Evolutionary conservation across 2,888 invertebrate species (phyloP), one percentile per base, ranked within the genome.

Genomic region (Raillietiella orientalis): DNA sequence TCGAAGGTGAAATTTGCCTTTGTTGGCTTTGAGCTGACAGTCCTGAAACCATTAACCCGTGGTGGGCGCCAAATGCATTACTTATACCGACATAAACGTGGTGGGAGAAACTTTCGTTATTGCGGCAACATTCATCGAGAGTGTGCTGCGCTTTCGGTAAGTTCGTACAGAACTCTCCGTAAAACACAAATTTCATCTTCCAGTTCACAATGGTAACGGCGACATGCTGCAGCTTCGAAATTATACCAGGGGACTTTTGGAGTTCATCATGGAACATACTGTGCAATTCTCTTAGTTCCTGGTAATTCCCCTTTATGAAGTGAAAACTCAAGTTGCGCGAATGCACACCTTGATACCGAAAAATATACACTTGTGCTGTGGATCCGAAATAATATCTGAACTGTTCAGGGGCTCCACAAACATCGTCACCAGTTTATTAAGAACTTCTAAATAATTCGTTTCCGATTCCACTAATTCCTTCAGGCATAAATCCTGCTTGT

Each of bases 161-260:
- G 47, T 82, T 77, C 24, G 87, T 72, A 52, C 93, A 93, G 48
- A 87, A 96, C 41, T 74, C 71, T 9, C 87, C 90, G 42, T 96
- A 96, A 28, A 82, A 59, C 17, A 90, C 58, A 43, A 96, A 69
- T 31, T 67, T 64, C 42, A 77, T 72, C 37, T 82, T 65, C 62
- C 71, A 82, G 37, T 69, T 65, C 25, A 84, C 58, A 52, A 93
- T 90, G 33, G 75, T 71, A 43, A 67, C 66, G 25, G 71, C 69
- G 27, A 79, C 49, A 38, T 53, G 55, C 19, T n/a, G 8, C 12
- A 47, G 51, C 0, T 56, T 50, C 31, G 58, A 52, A 43, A 58
- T 55, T 31, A 53, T 56, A 4, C 39, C 30, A 17, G 55, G 55
- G n/a, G 25, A 22, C 5, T 33, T 28, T 8, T 36, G 29, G 14